Conservation (phyloP, 2,113 vertebrate species). For the Hystrix brachyura region DNA sequence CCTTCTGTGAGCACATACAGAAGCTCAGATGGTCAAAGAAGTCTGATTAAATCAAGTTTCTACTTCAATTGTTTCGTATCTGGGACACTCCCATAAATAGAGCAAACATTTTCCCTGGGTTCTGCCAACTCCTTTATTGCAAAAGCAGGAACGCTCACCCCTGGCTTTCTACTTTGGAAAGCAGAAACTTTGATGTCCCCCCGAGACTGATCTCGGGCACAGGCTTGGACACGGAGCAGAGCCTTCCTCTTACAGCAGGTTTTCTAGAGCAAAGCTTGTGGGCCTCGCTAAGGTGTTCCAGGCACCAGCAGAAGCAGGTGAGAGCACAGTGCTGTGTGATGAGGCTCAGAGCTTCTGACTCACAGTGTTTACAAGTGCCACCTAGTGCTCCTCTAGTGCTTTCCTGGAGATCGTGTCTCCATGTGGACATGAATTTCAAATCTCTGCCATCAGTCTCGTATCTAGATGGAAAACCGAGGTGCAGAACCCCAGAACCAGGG, state of each 20-base stretch:
- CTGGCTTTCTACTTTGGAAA: constrained; percentile 36
- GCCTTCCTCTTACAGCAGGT: not conserved
- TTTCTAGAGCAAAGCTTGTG: not conserved
- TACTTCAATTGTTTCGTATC: constrained; percentile 35
- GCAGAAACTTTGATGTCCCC: not conserved
- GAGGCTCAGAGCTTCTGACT: not conserved
- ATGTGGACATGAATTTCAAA: not conserved
- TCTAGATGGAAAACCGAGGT: not conserved
- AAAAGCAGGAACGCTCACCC: constrained; percentile 31
- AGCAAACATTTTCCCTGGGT: constrained; percentile 11
- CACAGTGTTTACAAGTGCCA: not conserved
- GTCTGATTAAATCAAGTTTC: constrained; percentile 67
- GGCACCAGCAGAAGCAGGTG: not conserved
- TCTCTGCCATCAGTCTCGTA: not conserved
- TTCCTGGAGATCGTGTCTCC: not conserved
- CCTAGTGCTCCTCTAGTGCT: not conserved
- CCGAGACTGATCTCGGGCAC: not conserved
- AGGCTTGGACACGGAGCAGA: not conserved
- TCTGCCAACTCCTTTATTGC: constrained; percentile 27
- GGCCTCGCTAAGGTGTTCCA: not conserved
- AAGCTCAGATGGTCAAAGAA: constrained; percentile 59
- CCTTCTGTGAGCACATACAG: not conserved
- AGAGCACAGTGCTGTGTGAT: not conserved
- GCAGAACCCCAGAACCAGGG: not conserved
- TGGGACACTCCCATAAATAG: constrained; percentile 8